Percentiles rank a stretch among this genome's conserved stretches.
phyloP scores from a whole-genome alignment of 2,888 invertebrate species.

The Scaeva pyrastri region DNA sequence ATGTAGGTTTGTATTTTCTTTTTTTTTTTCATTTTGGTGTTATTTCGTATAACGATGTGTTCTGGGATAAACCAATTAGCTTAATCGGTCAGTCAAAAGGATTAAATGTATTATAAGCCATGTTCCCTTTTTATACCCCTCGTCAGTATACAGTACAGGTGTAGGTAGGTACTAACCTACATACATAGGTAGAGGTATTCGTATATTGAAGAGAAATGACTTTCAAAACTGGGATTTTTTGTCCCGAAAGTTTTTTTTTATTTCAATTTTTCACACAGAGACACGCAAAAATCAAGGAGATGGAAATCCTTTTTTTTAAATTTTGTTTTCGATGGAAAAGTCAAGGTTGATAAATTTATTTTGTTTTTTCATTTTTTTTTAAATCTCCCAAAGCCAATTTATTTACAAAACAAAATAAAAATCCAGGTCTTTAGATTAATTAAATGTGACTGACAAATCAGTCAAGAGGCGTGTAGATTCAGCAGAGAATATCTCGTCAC shows the following conservation, averaged over 20 bases:
- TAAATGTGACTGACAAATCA: slow-evolving; percentile 59
- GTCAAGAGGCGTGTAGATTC: slow-evolving; percentile 50
- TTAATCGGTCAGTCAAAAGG: slow-evolving; percentile 69
- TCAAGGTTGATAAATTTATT: slow-evolving; percentile 24
- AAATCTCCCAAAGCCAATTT: slow-evolving; percentile 44
- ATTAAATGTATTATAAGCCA: slow-evolving; percentile 48
- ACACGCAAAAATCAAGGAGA: slow-evolving; percentile 4
- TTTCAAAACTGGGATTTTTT: slow-evolving; percentile 7
- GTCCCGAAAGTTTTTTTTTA: no score
- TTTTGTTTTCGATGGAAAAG: not conserved
- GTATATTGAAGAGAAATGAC: slow-evolving; percentile 43
- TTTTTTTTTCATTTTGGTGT: slow-evolving; percentile 16
- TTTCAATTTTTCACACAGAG: no score
- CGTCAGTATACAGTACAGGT: slow-evolving; percentile 19
- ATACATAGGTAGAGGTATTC: no score
- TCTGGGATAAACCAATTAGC: slow-evolving; percentile 63
- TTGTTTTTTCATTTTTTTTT: slow-evolving; percentile 4
- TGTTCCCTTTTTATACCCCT: slow-evolving; percentile 15
- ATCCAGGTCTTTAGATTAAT: slow-evolving; percentile 18
- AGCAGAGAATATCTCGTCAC: slow-evolving; percentile 54
- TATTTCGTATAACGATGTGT: slow-evolving; percentile 59
- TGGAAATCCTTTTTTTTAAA: not conserved
- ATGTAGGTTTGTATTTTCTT: not conserved
- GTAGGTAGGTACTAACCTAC: slow-evolving; percentile 21
- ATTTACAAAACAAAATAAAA: not conserved